Conservation (phyloP, 2,113 vertebrate genomes). For the Tylochromis polylepis region DNA sequence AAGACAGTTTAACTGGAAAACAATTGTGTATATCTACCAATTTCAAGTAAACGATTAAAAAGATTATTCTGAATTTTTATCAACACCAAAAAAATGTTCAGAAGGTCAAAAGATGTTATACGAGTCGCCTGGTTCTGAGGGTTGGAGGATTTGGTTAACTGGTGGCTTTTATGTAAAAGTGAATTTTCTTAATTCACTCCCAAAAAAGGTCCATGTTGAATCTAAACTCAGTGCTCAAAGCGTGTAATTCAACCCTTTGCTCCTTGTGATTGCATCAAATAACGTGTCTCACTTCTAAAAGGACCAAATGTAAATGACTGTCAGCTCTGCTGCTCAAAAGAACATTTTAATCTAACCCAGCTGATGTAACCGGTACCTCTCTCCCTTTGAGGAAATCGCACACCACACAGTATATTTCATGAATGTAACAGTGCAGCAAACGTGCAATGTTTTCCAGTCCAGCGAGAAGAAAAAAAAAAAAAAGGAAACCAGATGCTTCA, state of each 20-base stretch:
- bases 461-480: slow-evolving; percentile 22
- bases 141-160: background rate
- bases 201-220: background rate
- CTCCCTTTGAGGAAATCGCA: background rate
- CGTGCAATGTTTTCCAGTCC: background rate
- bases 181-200: background rate
- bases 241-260: background rate
- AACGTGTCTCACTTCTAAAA: background rate
- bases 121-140: no score
- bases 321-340: background rate
- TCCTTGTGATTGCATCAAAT: background rate
- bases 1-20: background rate
- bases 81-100: background rate
- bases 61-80: background rate
- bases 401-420: background rate
- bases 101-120: background rate
- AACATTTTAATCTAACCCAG: background rate
- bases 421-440: slow-evolving; percentile 34
- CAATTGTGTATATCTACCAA: background rate
- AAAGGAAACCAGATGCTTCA: background rate
- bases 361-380: background rate
- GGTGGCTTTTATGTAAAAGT: background rate
- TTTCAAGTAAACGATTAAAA: background rate
- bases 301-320: background rate
- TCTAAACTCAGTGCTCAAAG: background rate